A percentile compares a stretch with the other conserved stretches of the same genome.
Conservation (phyloP, 2,797 vertebrate genomes). For the Muraenolepis orangiensis region DNA sequence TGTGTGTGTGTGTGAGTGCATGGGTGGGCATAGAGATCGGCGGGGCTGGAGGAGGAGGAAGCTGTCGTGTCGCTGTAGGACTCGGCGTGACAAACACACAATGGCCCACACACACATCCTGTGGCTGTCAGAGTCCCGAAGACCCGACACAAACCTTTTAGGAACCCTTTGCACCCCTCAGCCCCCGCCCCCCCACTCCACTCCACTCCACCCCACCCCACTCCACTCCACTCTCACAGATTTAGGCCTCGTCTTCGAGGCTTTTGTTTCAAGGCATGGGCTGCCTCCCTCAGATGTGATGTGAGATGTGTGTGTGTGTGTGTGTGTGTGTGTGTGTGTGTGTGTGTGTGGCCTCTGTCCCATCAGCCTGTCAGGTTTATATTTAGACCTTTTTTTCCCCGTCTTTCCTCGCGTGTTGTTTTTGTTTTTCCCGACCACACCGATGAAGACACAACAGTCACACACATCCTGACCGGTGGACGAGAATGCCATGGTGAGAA, state of each 20-base stretch:
- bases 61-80: slow-evolving; percentile 59
- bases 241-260: slow-evolving; percentile 31
- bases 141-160: slow-evolving; percentile 61
- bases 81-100: slow-evolving; percentile 68
- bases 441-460: too few species aligned
- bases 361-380: not conserved
- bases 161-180: not conserved
- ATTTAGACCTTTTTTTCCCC: not conserved
- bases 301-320: not conserved
- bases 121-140: slow-evolving; percentile 63
- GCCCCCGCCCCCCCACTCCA: slow-evolving; percentile 27
- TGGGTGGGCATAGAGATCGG: slow-evolving; percentile 27
- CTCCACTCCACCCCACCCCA: slow-evolving; percentile 62
- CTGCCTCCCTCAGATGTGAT: slow-evolving; percentile 24
- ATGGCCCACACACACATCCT: slow-evolving; percentile 72
- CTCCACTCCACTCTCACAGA: slow-evolving; percentile 25
- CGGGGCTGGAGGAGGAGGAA: slow-evolving; percentile 66
- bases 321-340: too few species aligned
- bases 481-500: too few species aligned
- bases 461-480: too few species aligned
- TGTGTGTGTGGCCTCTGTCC: too few species aligned
- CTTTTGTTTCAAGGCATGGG: slow-evolving; percentile 19
- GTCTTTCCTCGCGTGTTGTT: not conserved
- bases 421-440: too few species aligned
- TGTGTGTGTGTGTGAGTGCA: slow-evolving; percentile 4